Base-by-base conservation (phyloP, 2,797 vertebrate genomes). In the Cyprinodon diabolis region DNA sequence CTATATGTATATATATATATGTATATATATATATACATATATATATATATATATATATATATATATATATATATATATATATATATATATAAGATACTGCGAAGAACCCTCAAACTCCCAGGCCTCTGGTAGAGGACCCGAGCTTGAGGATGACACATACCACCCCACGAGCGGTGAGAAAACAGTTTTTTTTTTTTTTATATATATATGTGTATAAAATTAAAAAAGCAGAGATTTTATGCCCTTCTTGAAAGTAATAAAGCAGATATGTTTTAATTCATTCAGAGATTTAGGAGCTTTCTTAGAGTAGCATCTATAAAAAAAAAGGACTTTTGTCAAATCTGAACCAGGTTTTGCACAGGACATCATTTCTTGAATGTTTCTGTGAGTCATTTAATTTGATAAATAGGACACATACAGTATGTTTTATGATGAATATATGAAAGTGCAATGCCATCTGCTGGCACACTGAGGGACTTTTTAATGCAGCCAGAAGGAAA, bases 371-470 rank as follows among this genome's bases (percentile, higher is more conserved):
- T 67, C 58, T 21, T 60, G 55, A 66, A 76, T 13, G 55, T 69
- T 82, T 75, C 60, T 54, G 75, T 45, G 63, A 30, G 21, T 30
- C 8, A 21, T n/a, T 70, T 73, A 1, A 72, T 76, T 84, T 72
- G 37, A 71, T 43, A 84, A 40, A 68, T 23, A 25, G 13, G 14
- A 51, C 17, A 57, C 58, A 58, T 30, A 9, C 52, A 15, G 7
- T 37, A 69, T 12, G 21, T 70, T 70, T 40, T 71, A 48, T 43
- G 49, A 6, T 49, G 25, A 21, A 66, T 88, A 54, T 30, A 35
- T 87, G 89, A 75, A 86, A 88, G 76, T 89, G 80, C 81, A 85
- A 73, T 86, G 93, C 94, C 94, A 94, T 90, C 94, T 94, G 79
- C 88, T 94, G 94, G 94, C 66, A 40, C n/a, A 83, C 13, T 69